phyloP scores from a whole-genome alignment of 2,888 invertebrate species.

The Caenorhabditis imperialis region DNA sequence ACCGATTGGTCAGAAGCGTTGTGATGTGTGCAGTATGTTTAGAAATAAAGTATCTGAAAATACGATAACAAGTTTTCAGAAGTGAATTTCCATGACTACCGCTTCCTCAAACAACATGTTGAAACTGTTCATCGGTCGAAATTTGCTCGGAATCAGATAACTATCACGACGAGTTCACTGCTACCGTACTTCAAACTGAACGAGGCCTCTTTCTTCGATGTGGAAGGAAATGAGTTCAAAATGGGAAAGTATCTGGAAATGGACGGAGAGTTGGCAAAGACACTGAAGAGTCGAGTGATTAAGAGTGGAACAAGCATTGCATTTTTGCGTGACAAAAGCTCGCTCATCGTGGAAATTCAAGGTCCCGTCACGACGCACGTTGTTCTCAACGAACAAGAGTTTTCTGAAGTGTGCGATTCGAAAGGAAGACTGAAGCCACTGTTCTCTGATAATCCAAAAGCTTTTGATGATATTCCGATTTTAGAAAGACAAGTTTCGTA shows the following conservation, averaged over 20 bases:
- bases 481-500: constrained; percentile 12
- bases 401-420: neutral
- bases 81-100: constrained; percentile 12
- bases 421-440: constrained; percentile 13
- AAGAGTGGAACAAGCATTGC: neutral
- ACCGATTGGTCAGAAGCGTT: too few species aligned
- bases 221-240: constrained; percentile 14
- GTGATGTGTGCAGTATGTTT: too few species aligned
- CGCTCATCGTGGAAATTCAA: constrained; percentile 3
- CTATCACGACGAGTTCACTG: constrained; percentile 22
- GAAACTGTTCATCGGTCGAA: constrained; percentile 18
- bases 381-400: constrained; percentile 9
- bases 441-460: constrained; percentile 10
- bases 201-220: constrained; percentile 21
- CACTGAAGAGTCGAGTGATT: neutral
- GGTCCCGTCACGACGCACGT: neutral
- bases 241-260: constrained; percentile 25
- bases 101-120: neutral
- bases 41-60: neutral
- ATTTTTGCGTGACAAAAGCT: neutral
- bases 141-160: constrained; percentile 12
- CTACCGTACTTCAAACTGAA: constrained; percentile 16
- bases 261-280: constrained; percentile 1
- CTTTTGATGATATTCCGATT: constrained; percentile 21
- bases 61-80: neutral